Base-by-base conservation (phyloP, 2,888 invertebrate genomes). In the Coenonympha glycerion region DNA sequence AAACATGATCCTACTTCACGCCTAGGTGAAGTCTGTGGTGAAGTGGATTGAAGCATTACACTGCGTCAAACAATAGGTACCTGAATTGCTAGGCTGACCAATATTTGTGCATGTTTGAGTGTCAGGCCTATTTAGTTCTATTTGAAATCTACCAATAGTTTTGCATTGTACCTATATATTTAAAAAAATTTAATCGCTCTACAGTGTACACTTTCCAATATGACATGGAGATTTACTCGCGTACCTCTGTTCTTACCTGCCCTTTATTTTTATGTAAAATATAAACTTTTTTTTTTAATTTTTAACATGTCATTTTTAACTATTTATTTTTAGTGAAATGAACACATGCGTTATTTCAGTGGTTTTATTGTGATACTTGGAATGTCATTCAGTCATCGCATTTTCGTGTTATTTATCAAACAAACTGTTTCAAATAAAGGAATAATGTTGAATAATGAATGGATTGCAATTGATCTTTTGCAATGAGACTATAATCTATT, bases 321-420 rank as follows among this genome's bases (percentile, higher is more conserved):
- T 46, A 49, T 55, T 48, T 49, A 50, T 53, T 49, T 42, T 44
- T 49, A 50, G 51, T 56, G 55, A 53, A 68, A 69, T 73, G 76
- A 63, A 71, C 74, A 76, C 75, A 71, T 66, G 60, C 51, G 58
- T 53, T 57, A 36, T 54, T 24, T 24, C 9, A 22, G 15, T 9
- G 37, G 37, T 9, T 22, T 37, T 37, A 15, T 37, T 37, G 37
- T 13, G 13, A 37, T 22, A 6, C 13, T 37, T 8, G 6, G 11
- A 8, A 1, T 13, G n/a, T 30, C 3, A 28, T 13, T 11, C 24
- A 9, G 31, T 31, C 4, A 15, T 19, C n/a, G n/a, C 34, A 6
- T 9, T 9, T 6, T 24, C 3, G 8, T 39, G 15, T 13, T n/a
- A n/a, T n/a, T n/a, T n/a, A n/a, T n/a, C n/a, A n/a, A n/a, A n/a